Conservation (phyloP, 1,140 invertebrate genomes). For the Dinoponera quadriceps region DNA sequence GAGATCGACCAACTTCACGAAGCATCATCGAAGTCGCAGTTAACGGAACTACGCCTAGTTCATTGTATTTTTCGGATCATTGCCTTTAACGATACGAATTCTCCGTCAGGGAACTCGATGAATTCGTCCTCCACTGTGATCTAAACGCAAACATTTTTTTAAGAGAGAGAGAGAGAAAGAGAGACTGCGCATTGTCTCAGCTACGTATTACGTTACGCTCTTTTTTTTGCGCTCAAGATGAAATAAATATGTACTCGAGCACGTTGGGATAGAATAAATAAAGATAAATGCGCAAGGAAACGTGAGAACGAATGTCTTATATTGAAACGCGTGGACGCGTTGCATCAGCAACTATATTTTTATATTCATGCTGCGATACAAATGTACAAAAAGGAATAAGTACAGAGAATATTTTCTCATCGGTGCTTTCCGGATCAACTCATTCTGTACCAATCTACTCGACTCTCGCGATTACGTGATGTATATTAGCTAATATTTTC, state of each 20-base stretch:
- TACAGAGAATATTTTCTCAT: conserved; percentile 10
- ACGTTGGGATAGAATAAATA: neutral
- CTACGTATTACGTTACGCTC: neutral
- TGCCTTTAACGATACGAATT: neutral
- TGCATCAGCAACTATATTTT: conserved; percentile 30
- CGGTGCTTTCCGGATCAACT: conserved; percentile 14
- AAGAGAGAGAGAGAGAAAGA: neutral
- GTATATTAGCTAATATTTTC: too few species aligned
- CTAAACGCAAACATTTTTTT: neutral
- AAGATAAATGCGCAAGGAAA: neutral
- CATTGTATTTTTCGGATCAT: neutral
- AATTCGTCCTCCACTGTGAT: conserved; percentile 6
- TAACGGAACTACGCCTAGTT: neutral
- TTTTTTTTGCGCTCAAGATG: neutral
- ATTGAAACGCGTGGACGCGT: conserved; percentile 7
- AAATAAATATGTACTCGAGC: too few species aligned
- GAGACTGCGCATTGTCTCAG: too few species aligned
- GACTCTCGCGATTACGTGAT: neutral
- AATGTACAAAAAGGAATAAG: conserved; percentile 4
- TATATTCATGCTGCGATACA: conserved; percentile 30
- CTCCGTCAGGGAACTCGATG: neutral
- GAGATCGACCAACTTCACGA: neutral
- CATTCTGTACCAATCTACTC: neutral
- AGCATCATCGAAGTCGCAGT: neutral
- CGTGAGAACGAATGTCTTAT: conserved; percentile 16